phyloP scores from a whole-genome alignment of 2,888 invertebrate species.

The Onchidella celtica region DNA sequence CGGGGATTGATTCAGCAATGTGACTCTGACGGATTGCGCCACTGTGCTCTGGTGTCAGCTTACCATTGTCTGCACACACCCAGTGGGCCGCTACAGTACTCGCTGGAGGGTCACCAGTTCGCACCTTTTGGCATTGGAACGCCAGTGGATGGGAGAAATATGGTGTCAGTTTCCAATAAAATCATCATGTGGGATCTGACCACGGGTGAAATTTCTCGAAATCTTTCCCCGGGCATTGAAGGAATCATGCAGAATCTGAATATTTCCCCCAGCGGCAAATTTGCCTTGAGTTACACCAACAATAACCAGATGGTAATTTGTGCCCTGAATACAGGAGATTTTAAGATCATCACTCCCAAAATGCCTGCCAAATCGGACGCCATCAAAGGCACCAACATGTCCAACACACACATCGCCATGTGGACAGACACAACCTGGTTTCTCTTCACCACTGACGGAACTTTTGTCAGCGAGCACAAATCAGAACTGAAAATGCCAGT shows the following conservation, averaged over 20 bases:
- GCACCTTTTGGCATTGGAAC: conserved; percentile 83
- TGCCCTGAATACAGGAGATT: conserved; percentile 96
- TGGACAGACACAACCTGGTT: conserved; percentile 75
- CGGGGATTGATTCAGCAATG: conserved; percentile 94
- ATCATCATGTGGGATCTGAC: conserved; percentile 98
- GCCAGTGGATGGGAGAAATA: conserved; percentile 82
- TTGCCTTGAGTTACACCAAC: conserved; percentile 96
- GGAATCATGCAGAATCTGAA: conserved; percentile 97
- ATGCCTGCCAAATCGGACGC: conserved; percentile 83
- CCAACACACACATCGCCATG: conserved; percentile 72
- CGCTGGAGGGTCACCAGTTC: conserved; percentile 98
- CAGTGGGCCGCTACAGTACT: conserved; percentile 99
- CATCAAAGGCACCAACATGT: conserved; percentile 75
- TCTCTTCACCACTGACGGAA: conserved; percentile 68
- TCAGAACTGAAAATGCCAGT: conserved; percentile 71
- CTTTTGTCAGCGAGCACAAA: conserved; percentile 61
- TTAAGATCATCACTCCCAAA: conserved; percentile 91
- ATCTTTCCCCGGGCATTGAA: conserved; percentile 90
- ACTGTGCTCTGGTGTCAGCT: conserved; percentile 94
- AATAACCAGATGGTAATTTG: conserved; percentile 95
- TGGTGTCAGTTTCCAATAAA: conserved; percentile 97
- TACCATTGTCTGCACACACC: conserved; percentile 98
- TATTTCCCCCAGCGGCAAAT: conserved; percentile 96
- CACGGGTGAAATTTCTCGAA: conserved; percentile 95
- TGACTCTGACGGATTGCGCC: conserved; percentile 91